Percentiles rank a stretch among this genome's conserved stretches.
These are phyloP conservation scores for Aleiodes testaceus DNA, from an alignment of 2,888 invertebrate genomes.

Conservation along the genomic window DNA sequence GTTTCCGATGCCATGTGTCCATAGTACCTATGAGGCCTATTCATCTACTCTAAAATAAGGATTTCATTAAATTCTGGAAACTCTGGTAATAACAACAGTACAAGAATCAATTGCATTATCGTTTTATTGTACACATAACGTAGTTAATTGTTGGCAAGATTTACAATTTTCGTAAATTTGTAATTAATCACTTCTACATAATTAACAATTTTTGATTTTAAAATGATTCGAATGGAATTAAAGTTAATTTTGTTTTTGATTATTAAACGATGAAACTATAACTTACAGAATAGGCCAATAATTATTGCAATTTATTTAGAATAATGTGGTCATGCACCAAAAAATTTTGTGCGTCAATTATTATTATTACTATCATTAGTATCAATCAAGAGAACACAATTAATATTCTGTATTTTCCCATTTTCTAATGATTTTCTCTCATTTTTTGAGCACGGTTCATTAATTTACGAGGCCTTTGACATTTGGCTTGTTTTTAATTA, in stretches of 20 bases:
- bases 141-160: slow-evolving; percentile 68
- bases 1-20: slow-evolving; percentile 48
- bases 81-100: slow-evolving; percentile 8
- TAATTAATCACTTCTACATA: slow-evolving; percentile 53
- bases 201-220: slow-evolving; percentile 50
- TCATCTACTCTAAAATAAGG: slow-evolving; percentile 19
- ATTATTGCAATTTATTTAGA: slow-evolving; percentile 47
- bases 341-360: slow-evolving; percentile 48
- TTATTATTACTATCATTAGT: slow-evolving; percentile 28
- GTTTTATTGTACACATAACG: slow-evolving; percentile 63
- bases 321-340: slow-evolving; percentile 50
- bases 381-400: slow-evolving; percentile 32
- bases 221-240: slow-evolving; percentile 31
- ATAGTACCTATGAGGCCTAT: slow-evolving; percentile 38
- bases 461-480: slow-evolving; percentile 39
- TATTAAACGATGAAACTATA: slow-evolving; percentile 49
- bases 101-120: slow-evolving; percentile 35
- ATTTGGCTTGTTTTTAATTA: slow-evolving; percentile 9
- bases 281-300: slow-evolving; percentile 71
- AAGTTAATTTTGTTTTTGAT: slow-evolving; percentile 51
- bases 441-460: slow-evolving; percentile 35
- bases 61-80: neutral
- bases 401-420: slow-evolving; percentile 23
- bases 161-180: slow-evolving; percentile 63
- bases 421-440: slow-evolving; percentile 15